Base-by-base conservation (phyloP, 2,888 invertebrate genomes). In the Cybosia mesomella region DNA sequence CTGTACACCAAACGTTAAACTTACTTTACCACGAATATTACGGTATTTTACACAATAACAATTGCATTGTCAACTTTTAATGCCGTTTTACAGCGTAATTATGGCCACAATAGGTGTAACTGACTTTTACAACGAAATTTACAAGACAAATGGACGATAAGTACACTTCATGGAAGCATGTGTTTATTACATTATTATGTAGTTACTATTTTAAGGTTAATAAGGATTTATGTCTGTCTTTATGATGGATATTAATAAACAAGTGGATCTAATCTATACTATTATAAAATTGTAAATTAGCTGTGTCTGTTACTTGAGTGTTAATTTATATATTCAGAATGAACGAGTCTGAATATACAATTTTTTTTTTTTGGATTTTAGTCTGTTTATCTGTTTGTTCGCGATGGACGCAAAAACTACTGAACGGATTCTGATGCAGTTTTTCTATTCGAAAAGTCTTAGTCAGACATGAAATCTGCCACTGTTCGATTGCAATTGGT, bases 41-140 rank as follows among this genome's bases (percentile, higher is more conserved):
- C n/a, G 24, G 15, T 15, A 24, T 22, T 28, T 24, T 55, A 1
- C 15, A 15, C 28, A 28, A 55, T 55, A 55, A 55, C 22, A 49
- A 49, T n/a, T 49, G 49, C 49, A 55, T 55, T 28, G 55, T 55
- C 24, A 24, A 18, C 43, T 55, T 22, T 24, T 55, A 24, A 28
- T 55, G 7, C 22, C 7, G 5, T 13, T 24, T 55, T 55, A 22
- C 1, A 55, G 24, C 24, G 13, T 18, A 15, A 49, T 55, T 55
- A 24, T 13, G 55, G 15, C 24, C 15, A 55, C 55, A 55, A 55
- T 55, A 15, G 22, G 13, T 15, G 7, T 7, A 18, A 22, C 22
- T 55, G 55, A 11, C 28, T 24, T 55, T 55, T 28, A 55, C 55
- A 24, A 55, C 24, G 55, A 28, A 28, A 55, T 55, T 55, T 55